phyloP scores from a whole-genome alignment of 1,140 invertebrate species.

The Caenorhabditis brenneri region DNA sequence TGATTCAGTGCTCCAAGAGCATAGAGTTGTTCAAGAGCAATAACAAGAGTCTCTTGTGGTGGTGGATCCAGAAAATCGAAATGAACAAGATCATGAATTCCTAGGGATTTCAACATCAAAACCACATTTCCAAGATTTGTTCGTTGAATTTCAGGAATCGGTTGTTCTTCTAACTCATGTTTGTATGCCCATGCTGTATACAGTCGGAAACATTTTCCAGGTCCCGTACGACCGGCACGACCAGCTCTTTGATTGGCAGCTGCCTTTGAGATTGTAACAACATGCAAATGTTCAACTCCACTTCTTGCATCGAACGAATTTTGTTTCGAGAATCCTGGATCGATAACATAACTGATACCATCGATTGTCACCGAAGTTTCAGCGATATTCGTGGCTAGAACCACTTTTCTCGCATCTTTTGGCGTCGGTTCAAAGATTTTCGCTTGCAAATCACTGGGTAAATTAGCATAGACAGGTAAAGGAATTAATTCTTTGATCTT shows the following conservation, averaged over 20 bases:
- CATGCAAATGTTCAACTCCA: constrained; percentile 96
- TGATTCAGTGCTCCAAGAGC: constrained; percentile 97
- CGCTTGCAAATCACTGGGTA: constrained; percentile 97
- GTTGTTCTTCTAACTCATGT: constrained; percentile 95
- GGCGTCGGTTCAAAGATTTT: constrained; percentile 97
- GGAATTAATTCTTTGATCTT: constrained; percentile 92
- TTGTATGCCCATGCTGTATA: constrained; percentile 97
- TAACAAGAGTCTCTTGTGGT: constrained; percentile 88
- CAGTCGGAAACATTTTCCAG: constrained; percentile 93
- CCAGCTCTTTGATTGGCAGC: constrained; percentile 93
- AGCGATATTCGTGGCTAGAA: constrained; percentile 97
- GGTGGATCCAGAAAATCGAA: constrained; percentile 99
- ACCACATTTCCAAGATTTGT: constrained; percentile 98
- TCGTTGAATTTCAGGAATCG: constrained; percentile 94
- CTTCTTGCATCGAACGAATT: constrained; percentile 98
- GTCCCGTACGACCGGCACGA: constrained; percentile 86
- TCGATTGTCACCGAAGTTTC: constrained; percentile 99
- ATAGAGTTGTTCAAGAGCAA: constrained; percentile 93
- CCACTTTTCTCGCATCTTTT: constrained; percentile 84
- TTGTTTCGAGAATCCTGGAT: constrained; percentile 98
- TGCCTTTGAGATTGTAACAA: constrained; percentile 95
- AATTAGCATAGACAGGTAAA: constrained; percentile 94
- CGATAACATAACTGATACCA: constrained; percentile 98
- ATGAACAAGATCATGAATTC: constrained; percentile 94
- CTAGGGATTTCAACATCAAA: constrained; percentile 91